Evolutionary conservation across 2,888 invertebrate species (phyloP), one percentile per base, ranked within the genome.

Genomic region (Scaptomyza flava): DNA sequence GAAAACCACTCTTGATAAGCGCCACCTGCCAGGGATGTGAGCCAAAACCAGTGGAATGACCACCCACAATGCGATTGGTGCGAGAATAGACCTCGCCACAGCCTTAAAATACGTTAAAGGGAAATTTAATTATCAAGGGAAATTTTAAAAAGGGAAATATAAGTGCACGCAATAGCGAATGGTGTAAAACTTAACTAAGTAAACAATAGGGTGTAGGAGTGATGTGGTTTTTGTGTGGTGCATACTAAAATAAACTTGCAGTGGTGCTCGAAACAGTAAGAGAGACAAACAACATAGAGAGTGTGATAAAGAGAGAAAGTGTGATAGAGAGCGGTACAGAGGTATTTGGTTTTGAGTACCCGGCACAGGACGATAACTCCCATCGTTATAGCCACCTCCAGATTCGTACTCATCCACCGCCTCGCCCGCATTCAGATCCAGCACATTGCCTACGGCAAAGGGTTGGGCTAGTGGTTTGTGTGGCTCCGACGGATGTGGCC

Each of bases 11-110:
- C 92, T 98, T 98, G 83, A 98, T 97, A 23, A 98, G 94, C 0
- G 98, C 98, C 2, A 96, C 97, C 92, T 98, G 98, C 98, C 98
- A 98, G 4, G 98, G 98, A 93, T 98, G 97, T 9, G 96, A 96
- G 2, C 96, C 98, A 89, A 98, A 98, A 42, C 96, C 96, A 0
- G 97, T 95, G 17, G 97, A 96, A 83, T 97, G 97, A 0, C 98
- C 98, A 1, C 98, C 98, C 0, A 98, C 98, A 65, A 98, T 98
- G 71, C 98, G 94, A 90, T 98, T 97, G 31, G 96, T 96, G 41
- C 98, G 93, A 0, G 96, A 95, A 89, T 95, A 97, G 64, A 97
- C 94, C 90, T 98, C 97, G 0, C 98, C 98, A 87, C 98, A 98
- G 92, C 97, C 98, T 98, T 93, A 23, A 94, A 93, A 51, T 8